Percentiles rank a stretch among this genome's conserved stretches.
phyloP scores from a whole-genome alignment of 2,113 vertebrate genomes.

The Tachycineta bicolor region DNA sequence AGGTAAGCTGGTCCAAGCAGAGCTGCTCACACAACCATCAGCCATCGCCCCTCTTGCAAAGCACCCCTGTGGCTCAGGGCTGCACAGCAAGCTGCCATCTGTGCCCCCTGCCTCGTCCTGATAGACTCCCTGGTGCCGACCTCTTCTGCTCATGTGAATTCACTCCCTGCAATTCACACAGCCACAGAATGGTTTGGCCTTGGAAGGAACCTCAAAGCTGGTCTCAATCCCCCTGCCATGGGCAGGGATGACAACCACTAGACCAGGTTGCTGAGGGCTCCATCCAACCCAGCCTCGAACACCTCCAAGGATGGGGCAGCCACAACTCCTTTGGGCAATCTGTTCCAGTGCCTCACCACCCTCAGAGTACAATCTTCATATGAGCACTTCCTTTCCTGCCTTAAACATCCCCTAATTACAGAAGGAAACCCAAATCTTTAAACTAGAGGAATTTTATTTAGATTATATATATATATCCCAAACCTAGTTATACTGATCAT shows the following conservation, averaged over 20 bases:
- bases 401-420: neutral
- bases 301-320: neutral
- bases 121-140: fast-evolving
- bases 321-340: neutral
- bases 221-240: fast-evolving
- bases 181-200: neutral
- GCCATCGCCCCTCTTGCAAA: neutral
- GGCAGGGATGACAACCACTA: neutral
- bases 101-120: neutral
- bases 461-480: neutral
- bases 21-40: neutral
- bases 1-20: neutral
- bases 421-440: neutral
- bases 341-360: neutral
- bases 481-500: neutral
- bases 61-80: neutral
- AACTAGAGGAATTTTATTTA: neutral
- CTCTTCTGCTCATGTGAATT: neutral
- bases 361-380: neutral
- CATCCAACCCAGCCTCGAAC: neutral
- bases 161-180: neutral
- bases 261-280: neutral
- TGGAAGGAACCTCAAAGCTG: neutral
- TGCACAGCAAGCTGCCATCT: neutral
- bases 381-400: neutral